Base-by-base conservation (phyloP, 2,888 invertebrate species). In the Cotesia congregata region DNA sequence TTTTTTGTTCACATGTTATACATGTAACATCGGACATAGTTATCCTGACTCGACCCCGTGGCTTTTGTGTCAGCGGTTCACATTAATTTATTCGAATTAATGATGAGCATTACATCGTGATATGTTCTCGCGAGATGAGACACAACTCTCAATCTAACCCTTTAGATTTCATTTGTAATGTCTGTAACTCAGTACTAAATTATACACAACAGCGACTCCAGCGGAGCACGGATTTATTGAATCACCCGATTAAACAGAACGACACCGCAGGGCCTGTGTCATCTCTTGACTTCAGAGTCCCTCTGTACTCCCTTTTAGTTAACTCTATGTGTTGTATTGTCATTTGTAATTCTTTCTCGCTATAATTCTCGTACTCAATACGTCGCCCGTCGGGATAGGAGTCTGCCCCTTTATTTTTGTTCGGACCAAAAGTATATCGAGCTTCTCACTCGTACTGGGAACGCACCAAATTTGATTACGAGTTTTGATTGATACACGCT, bases 81-180 rank as follows among this genome's bases (percentile, higher is more conserved):
- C 83, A 85, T 89, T 88, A 88, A 88, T 87, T 88, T 85, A 85
- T 86, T 87, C 83, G 86, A 87, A 88, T 89, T 88, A 88, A 88
- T 88, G 84, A 82, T 83, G 78, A 84, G 83, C 80, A 84, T 83
- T 85, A 50, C 50, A 50, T 50, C 50, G 50, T 50, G 50, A 50
- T 50, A 50, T 50, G 50, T 50, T 50, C 50, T 50, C 50, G 50
- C 50, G 50, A 12, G 50, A 84, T 83, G 82, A 86, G 83, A 81
- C 85, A 82, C 84, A 87, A 87, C 85, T 85, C 83, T 80, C 77
- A 50, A 50, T 50, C 50, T 50, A 50, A 50, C 50, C 50, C 50
- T 50, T 79, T 82, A 15, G 38, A 41, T 70, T 74, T 68, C 69
- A 72, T 72, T 20, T 50, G 50, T 50, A 50, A 50, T 50, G 50